Percentiles rank a stretch among this genome's conserved stretches.
phyloP scores from a whole-genome alignment of 2,888 invertebrate species.

The Heterodera filipjevi region DNA sequence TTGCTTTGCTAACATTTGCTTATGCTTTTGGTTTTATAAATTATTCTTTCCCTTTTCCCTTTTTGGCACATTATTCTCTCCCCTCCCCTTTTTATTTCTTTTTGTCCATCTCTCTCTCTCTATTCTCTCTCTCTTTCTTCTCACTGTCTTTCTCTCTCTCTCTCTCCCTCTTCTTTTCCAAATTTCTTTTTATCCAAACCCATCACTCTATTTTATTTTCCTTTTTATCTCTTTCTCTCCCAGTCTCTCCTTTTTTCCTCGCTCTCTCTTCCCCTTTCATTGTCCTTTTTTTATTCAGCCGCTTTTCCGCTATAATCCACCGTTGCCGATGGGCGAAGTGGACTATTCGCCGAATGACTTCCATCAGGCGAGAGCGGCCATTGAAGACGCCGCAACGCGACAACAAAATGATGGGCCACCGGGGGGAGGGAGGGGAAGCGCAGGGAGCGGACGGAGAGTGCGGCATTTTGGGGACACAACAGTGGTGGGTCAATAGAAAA shows the following conservation, averaged over 20 bases:
- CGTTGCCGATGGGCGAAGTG: constrained; percentile 35
- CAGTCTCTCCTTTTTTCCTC: neutral
- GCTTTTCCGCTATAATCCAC: neutral
- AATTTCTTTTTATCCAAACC: too few species aligned
- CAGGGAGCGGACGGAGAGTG: constrained; percentile 14
- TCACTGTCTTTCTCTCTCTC: neutral
- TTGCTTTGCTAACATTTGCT: too few species aligned
- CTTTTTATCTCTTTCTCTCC: neutral
- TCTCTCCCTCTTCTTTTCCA: neutral
- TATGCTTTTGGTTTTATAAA: too few species aligned
- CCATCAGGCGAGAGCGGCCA: constrained; percentile 59
- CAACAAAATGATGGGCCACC: constrained; percentile 20
- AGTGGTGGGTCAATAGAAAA: neutral
- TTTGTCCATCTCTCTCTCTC: neutral
- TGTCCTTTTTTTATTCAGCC: neutral
- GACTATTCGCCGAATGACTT: constrained; percentile 56
- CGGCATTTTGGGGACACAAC: constrained; percentile 23
- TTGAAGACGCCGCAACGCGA: constrained; percentile 56
- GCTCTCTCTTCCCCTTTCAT: neutral
- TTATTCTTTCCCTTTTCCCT: neutral
- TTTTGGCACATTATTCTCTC: neutral
- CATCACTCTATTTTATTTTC: neutral
- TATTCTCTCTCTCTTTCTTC: neutral
- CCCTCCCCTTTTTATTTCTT: neutral
- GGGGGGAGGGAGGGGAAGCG: constrained; percentile 4